Conservation (phyloP, 2,113 vertebrate species). For the Dicerorhinus sumatrensis region DNA sequence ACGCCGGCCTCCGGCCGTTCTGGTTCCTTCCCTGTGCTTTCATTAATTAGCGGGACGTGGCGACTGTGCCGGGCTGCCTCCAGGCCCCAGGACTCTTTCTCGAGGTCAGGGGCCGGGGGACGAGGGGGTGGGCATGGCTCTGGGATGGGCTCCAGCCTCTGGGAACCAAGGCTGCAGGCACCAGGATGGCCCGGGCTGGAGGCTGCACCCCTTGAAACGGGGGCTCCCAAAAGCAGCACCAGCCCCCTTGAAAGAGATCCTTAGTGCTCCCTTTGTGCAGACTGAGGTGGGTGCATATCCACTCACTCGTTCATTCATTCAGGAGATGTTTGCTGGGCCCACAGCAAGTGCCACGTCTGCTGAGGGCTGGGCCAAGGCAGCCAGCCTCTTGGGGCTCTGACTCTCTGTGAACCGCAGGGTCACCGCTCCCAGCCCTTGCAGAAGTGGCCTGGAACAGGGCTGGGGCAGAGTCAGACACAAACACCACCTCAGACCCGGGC, state of each 20-base stretch:
- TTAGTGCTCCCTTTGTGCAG: accelerated
- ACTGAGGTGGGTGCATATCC: accelerated
- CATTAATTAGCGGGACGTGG: constrained; percentile 82
- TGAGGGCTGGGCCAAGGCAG: accelerated
- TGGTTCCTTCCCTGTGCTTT: constrained; percentile 83
- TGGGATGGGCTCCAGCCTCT: neutral
- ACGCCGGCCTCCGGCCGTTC: constrained; percentile 69
- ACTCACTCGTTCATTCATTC: accelerated
- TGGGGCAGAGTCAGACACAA: neutral
- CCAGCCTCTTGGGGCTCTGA: neutral
- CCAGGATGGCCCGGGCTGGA: neutral
- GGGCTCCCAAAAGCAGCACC: neutral
- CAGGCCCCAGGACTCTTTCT: constrained; percentile 82
- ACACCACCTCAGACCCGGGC: neutral
- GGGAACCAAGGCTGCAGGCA: neutral
- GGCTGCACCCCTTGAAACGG: too few relatives aligned
- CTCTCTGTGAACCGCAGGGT: neutral
- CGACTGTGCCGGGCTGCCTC: constrained; percentile 78
- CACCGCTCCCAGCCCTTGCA: neutral
- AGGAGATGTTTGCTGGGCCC: neutral
- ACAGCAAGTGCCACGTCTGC: accelerated
- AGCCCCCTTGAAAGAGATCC: too few relatives aligned
- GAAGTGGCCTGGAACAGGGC: neutral
- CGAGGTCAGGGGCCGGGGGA: too few relatives aligned
- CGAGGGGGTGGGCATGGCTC: too few relatives aligned